Base-by-base conservation (phyloP, 2,113 vertebrate species). In the Pachycephala philippinensis region DNA sequence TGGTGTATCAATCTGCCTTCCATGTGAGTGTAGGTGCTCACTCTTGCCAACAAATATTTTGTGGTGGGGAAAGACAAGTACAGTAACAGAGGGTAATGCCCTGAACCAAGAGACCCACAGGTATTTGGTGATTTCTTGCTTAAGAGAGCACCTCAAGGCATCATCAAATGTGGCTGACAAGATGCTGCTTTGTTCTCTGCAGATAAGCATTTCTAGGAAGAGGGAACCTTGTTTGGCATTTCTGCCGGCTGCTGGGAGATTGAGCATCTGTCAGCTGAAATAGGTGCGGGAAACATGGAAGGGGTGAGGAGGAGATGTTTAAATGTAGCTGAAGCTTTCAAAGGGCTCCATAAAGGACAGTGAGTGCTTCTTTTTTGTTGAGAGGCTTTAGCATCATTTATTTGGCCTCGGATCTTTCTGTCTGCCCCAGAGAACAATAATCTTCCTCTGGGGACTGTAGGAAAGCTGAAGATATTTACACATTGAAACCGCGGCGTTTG, bases 1-100 rank as follows among this genome's bases (percentile, higher is more conserved):
- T 39, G 49, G 40, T 1, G 0, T 39, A 8, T 44, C 28, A 20
- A 31, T 19, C 57, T 59, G 53, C 18, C 39, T 79, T 77, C 27
- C 15, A 6, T 15, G 20, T 3, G 7, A 19, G n/a, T 4, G 1
- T 16, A 31, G 35, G 22, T 5, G 4, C 60, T 60, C 18, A 1
- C 47, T 61, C 71, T 56, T 53, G 44, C 56, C 75, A 53, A 13
- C 35, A 71, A 40, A 15, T 57, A 37, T 54, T 78, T 70, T 52
- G 23, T 3, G 0, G 7, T 21, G 56, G 59, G 50, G 22, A 33
- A 63, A 76, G 47, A 21, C 22, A 66, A 59, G 78, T 47, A 4
- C 7, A 44, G 17, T 8, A 44, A 33, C 6, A 64, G 64, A 68
- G 27, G 13, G 17, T 15, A 60, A 52, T 84, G 63, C 30, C 71